Conservation (phyloP, 1,140 invertebrate species). For the Papilio dardanus region DNA sequence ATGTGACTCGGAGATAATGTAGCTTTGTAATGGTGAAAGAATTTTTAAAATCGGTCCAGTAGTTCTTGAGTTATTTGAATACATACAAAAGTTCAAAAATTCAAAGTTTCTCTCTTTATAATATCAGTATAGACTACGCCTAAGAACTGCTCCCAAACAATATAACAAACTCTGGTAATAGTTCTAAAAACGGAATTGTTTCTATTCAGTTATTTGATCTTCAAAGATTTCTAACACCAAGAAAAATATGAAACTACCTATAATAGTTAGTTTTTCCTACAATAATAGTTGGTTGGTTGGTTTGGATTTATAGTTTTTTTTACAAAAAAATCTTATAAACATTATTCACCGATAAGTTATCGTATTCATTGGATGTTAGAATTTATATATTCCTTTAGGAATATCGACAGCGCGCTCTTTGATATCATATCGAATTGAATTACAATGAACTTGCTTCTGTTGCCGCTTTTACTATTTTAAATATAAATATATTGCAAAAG, state of each 20-base stretch:
- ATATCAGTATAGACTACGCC: no score
- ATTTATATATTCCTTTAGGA: constrained; percentile 20
- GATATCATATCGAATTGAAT: constrained; percentile 10
- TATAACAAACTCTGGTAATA: background rate
- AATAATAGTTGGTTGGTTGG: background rate
- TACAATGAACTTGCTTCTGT: background rate
- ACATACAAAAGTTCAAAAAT: no score
- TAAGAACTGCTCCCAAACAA: no score
- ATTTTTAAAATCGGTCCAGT: no score
- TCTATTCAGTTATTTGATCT: background rate
- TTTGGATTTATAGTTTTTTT: no score
- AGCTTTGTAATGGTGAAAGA: no score
- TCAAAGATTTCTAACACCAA: background rate
- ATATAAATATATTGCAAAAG: constrained; percentile 7
- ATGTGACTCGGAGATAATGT: no score
- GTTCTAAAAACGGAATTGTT: background rate
- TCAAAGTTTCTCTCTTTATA: no score
- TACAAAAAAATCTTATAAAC: background rate
- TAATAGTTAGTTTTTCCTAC: no score
- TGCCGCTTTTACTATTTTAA: background rate
- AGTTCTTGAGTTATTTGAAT: no score
- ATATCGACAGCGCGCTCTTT: background rate
- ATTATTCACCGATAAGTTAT: background rate
- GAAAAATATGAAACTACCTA: no score
- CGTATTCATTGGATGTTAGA: background rate